Conservation (phyloP, 2,888 invertebrate species). For the Spilarctia lutea region DNA sequence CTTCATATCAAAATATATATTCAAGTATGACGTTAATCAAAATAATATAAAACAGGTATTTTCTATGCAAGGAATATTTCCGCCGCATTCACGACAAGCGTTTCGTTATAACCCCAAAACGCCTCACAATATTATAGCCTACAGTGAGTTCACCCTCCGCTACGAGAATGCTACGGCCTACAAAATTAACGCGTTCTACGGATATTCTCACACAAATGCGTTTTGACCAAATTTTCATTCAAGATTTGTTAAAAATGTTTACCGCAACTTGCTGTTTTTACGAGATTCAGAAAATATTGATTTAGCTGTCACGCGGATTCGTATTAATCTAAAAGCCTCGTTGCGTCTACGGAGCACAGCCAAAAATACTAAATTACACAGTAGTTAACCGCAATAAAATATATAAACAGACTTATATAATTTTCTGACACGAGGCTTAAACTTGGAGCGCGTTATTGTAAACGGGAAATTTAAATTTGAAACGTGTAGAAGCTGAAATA, state of each 20-base stretch:
- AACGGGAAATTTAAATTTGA: not conserved
- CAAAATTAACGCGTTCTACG: conserved; percentile 15
- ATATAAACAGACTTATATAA: conserved; percentile 27
- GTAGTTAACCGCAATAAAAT: conserved; percentile 3
- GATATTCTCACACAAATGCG: conserved; percentile 5
- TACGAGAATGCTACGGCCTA: conserved; percentile 23
- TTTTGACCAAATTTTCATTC: not conserved
- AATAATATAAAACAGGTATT: not conserved
- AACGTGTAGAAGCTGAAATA: not conserved
- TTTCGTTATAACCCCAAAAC: conserved; percentile 12
- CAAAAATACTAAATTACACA: not conserved
- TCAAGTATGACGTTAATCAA: not conserved
- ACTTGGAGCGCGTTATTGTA: conserved; percentile 4
- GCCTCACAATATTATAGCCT: conserved; percentile 13
- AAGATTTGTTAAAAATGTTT: conserved; percentile 25
- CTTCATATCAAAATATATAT: not conserved
- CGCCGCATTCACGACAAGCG: not conserved
- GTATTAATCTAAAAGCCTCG: conserved; percentile 31
- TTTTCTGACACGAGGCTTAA: conserved; percentile 21
- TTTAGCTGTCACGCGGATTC: conserved; percentile 33
- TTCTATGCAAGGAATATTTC: not conserved
- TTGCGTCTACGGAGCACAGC: not conserved
- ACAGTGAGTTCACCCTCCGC: conserved; percentile 12
- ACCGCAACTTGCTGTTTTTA: conserved; percentile 39
- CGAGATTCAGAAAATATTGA: conserved; percentile 44